Percentiles rank a stretch among this genome's conserved stretches.
phyloP scores from a whole-genome alignment of 2,113 vertebrate species.

The Galeopterus variegatus region DNA sequence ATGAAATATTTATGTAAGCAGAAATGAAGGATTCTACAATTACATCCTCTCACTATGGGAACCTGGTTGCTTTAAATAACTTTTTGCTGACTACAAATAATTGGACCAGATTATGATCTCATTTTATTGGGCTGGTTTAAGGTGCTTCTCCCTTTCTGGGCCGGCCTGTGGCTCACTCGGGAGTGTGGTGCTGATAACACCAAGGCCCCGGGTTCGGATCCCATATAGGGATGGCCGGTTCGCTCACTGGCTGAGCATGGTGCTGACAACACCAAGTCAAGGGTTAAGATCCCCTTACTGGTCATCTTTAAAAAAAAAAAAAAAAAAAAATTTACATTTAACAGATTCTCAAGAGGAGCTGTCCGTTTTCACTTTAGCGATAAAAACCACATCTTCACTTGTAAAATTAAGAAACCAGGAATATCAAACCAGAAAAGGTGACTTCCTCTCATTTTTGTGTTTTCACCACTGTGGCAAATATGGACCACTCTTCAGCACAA shows the following conservation, averaged over 20 bases:
- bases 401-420: slow-evolving; percentile 18
- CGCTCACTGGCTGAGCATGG: too few species aligned
- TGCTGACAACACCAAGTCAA: too few species aligned
- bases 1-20: neutral
- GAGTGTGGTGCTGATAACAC: too few species aligned
- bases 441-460: neutral
- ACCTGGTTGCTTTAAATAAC: neutral
- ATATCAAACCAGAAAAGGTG: neutral
- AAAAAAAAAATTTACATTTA: neutral
- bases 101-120: accelerated
- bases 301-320: too few species aligned
- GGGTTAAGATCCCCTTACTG: too few species aligned
- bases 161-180: too few species aligned
- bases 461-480: neutral
- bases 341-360: neutral
- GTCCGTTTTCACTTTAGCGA: neutral
- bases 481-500: neutral
- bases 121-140: too few species aligned
- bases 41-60: neutral
- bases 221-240: too few species aligned
- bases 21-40: accelerated
- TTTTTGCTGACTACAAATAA: neutral
- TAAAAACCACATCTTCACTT: neutral
- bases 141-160: too few species aligned
- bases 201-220: too few species aligned